These are phyloP conservation scores for Strigamia maritima DNA, from an alignment of 2,888 invertebrate genomes.

Conservation along the genomic window DNA sequence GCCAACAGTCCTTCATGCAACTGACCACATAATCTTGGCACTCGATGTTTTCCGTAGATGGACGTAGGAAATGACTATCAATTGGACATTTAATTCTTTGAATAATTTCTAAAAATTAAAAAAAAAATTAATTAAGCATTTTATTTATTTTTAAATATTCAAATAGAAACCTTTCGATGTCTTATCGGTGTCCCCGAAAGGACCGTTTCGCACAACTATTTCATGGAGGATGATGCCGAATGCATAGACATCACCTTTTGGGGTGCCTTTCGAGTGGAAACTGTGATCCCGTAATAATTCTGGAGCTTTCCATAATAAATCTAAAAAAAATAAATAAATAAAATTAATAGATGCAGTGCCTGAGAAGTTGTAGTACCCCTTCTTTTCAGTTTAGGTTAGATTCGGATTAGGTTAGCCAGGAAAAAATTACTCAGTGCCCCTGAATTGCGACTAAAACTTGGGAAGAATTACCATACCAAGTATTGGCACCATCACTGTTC, in stretches of 20 bases:
- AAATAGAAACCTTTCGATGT: slow-evolving; percentile 72
- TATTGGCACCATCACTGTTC: too few relatives aligned
- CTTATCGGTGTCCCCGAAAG: slow-evolving; percentile 72
- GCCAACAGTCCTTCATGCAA: slow-evolving; percentile 80
- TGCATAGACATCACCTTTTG: slow-evolving; percentile 91
- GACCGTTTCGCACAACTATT: slow-evolving; percentile 84
- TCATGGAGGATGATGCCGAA: slow-evolving; percentile 95
- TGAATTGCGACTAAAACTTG: too few relatives aligned
- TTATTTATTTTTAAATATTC: slow-evolving; percentile 22
- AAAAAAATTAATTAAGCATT: slow-evolving; percentile 37
- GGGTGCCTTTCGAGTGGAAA: slow-evolving; percentile 68
- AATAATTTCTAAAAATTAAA: slow-evolving; percentile 69
- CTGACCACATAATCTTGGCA: slow-evolving; percentile 76
- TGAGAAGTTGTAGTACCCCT: too few relatives aligned
- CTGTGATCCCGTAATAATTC: slow-evolving; percentile 76
- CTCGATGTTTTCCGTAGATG: slow-evolving; percentile 61
- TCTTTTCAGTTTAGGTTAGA: too few relatives aligned
- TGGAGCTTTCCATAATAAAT: slow-evolving; percentile 93
- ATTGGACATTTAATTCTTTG: slow-evolving; percentile 61
- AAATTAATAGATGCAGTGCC: background rate
- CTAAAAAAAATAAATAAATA: slow-evolving; percentile 54
- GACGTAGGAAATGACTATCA: background rate
- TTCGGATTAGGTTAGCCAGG: too few relatives aligned
- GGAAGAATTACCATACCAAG: too few relatives aligned
- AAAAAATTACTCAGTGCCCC: too few relatives aligned